Percentiles rank a stretch among this genome's conserved stretches.
Evolutionary conservation across 1,140 invertebrate genomes (phyloP).

Genomic region (Papilio xuthus): DNA sequence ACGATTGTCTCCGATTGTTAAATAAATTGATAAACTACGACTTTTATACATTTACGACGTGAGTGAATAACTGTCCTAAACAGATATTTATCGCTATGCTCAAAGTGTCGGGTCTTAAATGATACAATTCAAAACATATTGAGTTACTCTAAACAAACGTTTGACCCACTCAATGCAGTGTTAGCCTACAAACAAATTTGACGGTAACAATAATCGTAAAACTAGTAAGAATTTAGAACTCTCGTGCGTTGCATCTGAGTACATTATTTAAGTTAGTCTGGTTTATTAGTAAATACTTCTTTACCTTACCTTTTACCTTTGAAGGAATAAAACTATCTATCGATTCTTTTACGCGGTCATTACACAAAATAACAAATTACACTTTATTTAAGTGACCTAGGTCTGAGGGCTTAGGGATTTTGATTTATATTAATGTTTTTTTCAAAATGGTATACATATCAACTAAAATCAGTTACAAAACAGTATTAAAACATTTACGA

Average conservation of each 20-base stretch:
- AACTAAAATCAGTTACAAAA: too few species aligned
- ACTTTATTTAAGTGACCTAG: too few species aligned
- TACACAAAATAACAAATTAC: too few species aligned
- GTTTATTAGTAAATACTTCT: background rate
- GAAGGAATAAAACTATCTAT: too few species aligned
- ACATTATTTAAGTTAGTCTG: background rate
- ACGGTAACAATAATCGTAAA: constrained; percentile 24
- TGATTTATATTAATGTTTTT: too few species aligned
- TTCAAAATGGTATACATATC: too few species aligned
- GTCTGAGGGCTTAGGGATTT: too few species aligned
- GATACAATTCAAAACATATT: constrained; percentile 25
- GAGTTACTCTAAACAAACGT: constrained; percentile 22
- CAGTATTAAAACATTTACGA: background rate
- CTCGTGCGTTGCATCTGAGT: background rate
- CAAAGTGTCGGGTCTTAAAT: constrained; percentile 18
- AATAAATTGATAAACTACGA: constrained; percentile 19
- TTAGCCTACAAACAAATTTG: background rate
- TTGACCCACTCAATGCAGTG: constrained; percentile 25
- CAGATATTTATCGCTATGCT: background rate
- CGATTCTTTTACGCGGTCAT: too few species aligned
- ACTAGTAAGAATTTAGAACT: background rate
- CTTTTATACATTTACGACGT: constrained; percentile 31
- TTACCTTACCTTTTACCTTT: too few species aligned
- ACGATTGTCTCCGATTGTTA: constrained; percentile 18
- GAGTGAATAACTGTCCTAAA: constrained; percentile 10